A percentile compares a stretch with the other conserved stretches of the same genome.
phyloP scores from a whole-genome alignment of 2,888 invertebrate genomes.

The Thysanoteuthis rhombus region DNA sequence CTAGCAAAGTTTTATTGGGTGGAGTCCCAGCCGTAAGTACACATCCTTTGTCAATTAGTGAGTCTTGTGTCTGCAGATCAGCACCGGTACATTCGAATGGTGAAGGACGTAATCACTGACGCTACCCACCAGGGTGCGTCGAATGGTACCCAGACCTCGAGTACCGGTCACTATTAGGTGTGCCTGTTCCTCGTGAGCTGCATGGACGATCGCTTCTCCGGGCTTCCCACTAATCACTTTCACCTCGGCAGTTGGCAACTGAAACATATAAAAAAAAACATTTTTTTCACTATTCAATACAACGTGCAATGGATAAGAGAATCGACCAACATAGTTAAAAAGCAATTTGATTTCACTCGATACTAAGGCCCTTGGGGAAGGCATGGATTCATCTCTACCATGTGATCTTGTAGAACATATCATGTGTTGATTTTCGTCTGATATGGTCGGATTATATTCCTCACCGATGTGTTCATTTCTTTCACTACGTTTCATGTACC shows the following conservation, averaged over 20 bases:
- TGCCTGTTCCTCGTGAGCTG: constrained; percentile 1
- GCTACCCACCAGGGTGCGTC: constrained; percentile 22
- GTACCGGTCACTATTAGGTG: constrained; percentile 29
- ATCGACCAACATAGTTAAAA: too few relatives aligned
- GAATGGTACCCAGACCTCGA: constrained; percentile 30
- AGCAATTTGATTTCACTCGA: too few relatives aligned
- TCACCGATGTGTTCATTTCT: too few relatives aligned
- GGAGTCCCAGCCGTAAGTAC: not conserved
- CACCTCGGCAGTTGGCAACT: not conserved
- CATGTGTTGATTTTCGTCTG: too few relatives aligned
- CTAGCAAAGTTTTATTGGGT: not conserved
- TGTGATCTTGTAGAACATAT: too few relatives aligned
- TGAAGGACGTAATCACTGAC: constrained; percentile 30
- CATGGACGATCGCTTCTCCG: constrained; percentile 30
- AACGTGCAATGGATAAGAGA: too few relatives aligned
- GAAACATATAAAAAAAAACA: not conserved
- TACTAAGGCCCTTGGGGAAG: too few relatives aligned
- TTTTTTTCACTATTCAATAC: too few relatives aligned
- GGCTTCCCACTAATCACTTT: constrained; percentile 18
- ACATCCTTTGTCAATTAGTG: not conserved
- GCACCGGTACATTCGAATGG: constrained; percentile 19
- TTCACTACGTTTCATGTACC: too few relatives aligned
- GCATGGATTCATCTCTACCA: too few relatives aligned
- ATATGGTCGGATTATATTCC: too few relatives aligned
- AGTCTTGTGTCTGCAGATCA: constrained; percentile 29